Conservation (phyloP, 64 coral and sea anemone genomes). For the Pocillopora verrucosa region DNA sequence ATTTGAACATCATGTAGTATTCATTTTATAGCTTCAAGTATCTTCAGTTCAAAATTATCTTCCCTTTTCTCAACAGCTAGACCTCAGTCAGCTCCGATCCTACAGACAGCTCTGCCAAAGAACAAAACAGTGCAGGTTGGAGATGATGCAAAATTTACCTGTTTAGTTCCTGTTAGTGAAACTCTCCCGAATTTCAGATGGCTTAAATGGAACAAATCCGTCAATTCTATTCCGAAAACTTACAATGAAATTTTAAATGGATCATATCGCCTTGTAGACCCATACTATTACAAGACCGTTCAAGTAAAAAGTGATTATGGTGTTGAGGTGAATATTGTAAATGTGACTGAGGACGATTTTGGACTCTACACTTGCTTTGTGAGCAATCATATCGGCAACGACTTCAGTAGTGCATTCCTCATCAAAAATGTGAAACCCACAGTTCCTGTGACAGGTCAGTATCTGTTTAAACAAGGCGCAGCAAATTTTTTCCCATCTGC, state of each 20-base stretch:
- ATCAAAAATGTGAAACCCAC: constrained; percentile 10
- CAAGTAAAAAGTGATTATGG: not conserved
- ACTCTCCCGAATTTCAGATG: constrained; percentile 64
- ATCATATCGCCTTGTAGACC: constrained; percentile 31
- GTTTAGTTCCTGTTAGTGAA: constrained; percentile 29
- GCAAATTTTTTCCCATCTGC: too few relatives aligned
- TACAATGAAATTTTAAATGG: not conserved
- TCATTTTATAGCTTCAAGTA: not conserved
- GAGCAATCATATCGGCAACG: constrained; percentile 42
- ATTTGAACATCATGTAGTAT: too few relatives aligned
- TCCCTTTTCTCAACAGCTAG: constrained; percentile 2
- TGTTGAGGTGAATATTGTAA: constrained; percentile 4
- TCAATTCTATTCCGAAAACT: not conserved
- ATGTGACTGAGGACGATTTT: constrained; percentile 51
- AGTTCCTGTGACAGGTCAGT: not conserved
- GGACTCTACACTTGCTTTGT: constrained; percentile 55
- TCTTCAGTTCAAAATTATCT: not conserved
- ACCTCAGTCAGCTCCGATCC: constrained; percentile 9
- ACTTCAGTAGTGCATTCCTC: constrained; percentile 48
- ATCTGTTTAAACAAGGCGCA: not conserved
- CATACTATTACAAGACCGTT: constrained; percentile 40
- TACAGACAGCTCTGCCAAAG: constrained; percentile 32
- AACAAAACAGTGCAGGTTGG: constrained; percentile 40
- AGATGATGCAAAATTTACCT: constrained; percentile 32
- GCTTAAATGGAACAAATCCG: constrained; percentile 54